Conservation (phyloP, 2,888 invertebrate genomes). For the Tenthredo scrophulariae region DNA sequence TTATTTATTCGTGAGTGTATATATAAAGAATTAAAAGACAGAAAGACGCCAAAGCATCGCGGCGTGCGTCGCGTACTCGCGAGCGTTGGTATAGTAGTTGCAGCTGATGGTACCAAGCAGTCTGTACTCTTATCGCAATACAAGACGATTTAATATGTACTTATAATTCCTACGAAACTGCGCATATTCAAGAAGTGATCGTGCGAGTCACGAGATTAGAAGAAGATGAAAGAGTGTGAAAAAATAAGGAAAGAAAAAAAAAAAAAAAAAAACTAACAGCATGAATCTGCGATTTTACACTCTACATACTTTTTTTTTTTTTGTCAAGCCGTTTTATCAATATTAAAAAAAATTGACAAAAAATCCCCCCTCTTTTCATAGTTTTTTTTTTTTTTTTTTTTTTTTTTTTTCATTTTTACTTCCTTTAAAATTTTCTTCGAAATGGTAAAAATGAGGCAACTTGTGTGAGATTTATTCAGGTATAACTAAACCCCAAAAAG, state of each 20-base stretch:
- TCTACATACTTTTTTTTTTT: neutral
- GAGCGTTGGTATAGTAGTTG: neutral
- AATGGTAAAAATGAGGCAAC: neutral
- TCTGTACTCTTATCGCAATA: conserved; percentile 46
- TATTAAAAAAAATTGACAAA: too few species aligned
- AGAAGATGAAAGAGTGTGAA: neutral
- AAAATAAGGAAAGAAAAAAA: neutral
- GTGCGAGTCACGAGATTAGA: conserved; percentile 5
- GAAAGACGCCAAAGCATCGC: neutral
- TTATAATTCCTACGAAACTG: conserved; percentile 28
- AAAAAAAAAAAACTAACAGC: neutral
- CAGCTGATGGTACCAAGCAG: conserved; percentile 38
- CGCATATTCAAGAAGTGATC: conserved; percentile 8
- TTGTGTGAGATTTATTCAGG: neutral
- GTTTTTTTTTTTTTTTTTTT: neutral
- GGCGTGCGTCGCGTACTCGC: neutral
- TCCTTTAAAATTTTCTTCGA: neutral
- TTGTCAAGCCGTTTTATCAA: neutral
- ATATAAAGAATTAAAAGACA: conserved; percentile 1
- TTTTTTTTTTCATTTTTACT: too few species aligned
- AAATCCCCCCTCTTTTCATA: too few species aligned
- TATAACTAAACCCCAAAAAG: too few species aligned
- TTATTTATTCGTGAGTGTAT: neutral
- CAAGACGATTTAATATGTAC: conserved; percentile 15
- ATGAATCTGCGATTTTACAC: neutral